Base-by-base conservation (phyloP, 2,888 invertebrate species). In the Cyclophora albipunctata region DNA sequence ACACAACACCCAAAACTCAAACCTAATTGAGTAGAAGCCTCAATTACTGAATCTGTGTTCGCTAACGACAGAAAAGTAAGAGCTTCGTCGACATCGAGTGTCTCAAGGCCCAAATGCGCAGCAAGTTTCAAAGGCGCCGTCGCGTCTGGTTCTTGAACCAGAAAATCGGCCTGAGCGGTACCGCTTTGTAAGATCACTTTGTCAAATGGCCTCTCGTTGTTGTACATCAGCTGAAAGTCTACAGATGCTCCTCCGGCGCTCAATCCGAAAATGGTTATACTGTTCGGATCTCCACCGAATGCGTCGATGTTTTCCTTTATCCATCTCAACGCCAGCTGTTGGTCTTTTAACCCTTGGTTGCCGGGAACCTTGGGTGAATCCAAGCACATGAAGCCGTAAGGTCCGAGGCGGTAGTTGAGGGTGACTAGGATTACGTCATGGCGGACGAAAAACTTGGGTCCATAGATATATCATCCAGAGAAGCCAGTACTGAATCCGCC, bases 261-360 rank as follows among this genome's bases (percentile, higher is more conserved):
- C 7, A 69, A 57, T 0, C 73, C 73, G 45, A 65, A 64, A 7
- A 71, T 37, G 0, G 71, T 71, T 3, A 75, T 61, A 49, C 62
- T 59, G 33, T 57, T 50, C 0, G 48, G 34, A 48, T 73, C 60
- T 0, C 73, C 74, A 3, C 73, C 69, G 40, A 74, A 74, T 34
- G 58, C 43, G 5, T 48, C 61, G 7, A 73, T 73, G 49, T 75
- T 70, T 3, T 64, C 55, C 40, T 69, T 64, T 2, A 73, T 49
- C 75, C 75, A 75, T 45, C 61, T 57, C 4, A 75, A 44, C 4
- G 69, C 74, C 34, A 66, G 41, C 0, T 59, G 34, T 45, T 69
- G 69, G 44, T 74, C 74, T 51, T 71, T 74, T 2, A 74, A 48
- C 3, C 73, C 74, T 57, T 72, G 71, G 50, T 74, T 75, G 3